Conservation (phyloP, 2,797 vertebrate species). For the Eupleurogrammus muticus region DNA sequence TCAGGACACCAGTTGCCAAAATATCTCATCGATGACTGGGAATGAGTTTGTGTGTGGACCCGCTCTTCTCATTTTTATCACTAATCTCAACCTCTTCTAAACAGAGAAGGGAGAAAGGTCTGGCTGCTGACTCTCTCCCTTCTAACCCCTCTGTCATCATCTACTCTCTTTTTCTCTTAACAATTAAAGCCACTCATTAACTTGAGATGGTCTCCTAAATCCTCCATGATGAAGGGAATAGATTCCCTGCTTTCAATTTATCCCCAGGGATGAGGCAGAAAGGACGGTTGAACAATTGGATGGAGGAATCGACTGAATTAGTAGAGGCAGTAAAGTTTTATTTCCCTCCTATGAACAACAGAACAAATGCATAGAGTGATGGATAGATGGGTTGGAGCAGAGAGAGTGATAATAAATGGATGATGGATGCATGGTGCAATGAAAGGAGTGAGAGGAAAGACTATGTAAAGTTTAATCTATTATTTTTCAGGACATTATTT, state of each 20-base stretch:
- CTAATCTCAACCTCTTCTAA: no score
- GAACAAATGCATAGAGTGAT: slow-evolving; percentile 19
- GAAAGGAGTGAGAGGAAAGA: not conserved
- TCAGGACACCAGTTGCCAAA: no score
- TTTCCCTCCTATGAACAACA: slow-evolving; percentile 31
- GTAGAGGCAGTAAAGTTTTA: slow-evolving; percentile 48
- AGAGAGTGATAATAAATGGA: slow-evolving; percentile 9
- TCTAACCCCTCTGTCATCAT: slow-evolving; percentile 32
- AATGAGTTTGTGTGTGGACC: no score
- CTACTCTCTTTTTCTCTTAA: slow-evolving; percentile 51
- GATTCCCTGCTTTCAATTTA: slow-evolving; percentile 44
- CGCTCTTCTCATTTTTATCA: no score
- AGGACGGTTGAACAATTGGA: slow-evolving; percentile 17
- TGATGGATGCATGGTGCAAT: slow-evolving; percentile 2
- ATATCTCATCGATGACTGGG: no score
- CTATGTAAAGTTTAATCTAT: slow-evolving; percentile 6
- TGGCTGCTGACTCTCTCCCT: no score
- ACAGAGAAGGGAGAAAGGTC: no score
- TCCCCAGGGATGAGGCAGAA: slow-evolving; percentile 42
- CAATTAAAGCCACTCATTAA: slow-evolving; percentile 67
- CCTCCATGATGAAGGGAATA: slow-evolving; percentile 59
- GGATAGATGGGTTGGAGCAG: slow-evolving; percentile 16
- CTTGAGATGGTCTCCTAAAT: slow-evolving; percentile 61
- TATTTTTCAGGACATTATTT: not conserved
- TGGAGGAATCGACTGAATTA: slow-evolving; percentile 30